phyloP scores from a whole-genome alignment of 2,113 vertebrate genomes.

The Syngnathus typhle region DNA sequence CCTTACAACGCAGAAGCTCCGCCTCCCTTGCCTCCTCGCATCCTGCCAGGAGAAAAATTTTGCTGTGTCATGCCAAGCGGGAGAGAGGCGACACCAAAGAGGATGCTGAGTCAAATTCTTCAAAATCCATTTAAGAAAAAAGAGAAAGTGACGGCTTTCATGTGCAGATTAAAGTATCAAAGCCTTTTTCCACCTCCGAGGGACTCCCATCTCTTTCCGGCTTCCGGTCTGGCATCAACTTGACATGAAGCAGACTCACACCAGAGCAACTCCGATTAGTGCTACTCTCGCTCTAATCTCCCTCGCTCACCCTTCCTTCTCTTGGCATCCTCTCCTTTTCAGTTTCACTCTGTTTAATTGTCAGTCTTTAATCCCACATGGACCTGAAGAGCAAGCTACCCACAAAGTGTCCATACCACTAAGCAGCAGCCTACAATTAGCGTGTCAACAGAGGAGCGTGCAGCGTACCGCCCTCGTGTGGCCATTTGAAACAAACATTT shows the following conservation, averaged over 20 bases:
- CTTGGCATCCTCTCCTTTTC: not conserved
- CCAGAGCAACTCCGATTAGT: conserved; percentile 11
- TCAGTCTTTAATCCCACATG: not conserved
- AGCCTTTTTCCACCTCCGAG: not conserved
- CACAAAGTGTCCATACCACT: not conserved
- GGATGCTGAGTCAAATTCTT: not conserved
- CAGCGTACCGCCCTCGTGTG: conserved; percentile 38
- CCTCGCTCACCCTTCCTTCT: not conserved
- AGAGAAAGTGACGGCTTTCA: not conserved
- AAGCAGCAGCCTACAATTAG: conserved; percentile 7
- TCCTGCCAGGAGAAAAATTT: not conserved
- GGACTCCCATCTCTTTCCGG: not conserved
- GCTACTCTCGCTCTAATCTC: conserved; percentile 10
- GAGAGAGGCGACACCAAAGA: not conserved
- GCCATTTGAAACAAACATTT: conserved; percentile 8
- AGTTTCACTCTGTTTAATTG: conserved; percentile 12
- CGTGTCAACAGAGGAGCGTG: conserved; percentile 32
- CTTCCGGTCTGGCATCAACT: not conserved
- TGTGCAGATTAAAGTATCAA: not conserved
- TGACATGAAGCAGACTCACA: not conserved
- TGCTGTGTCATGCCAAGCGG: not conserved
- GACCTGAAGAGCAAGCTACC: not conserved
- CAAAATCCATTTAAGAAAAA: not conserved
- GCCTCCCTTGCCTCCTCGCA: not conserved
- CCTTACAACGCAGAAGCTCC: not conserved